Evolutionary conservation across 2,888 invertebrate species (phyloP), one percentile per base, ranked within the genome.

Genomic region (Fragum fragum): DNA sequence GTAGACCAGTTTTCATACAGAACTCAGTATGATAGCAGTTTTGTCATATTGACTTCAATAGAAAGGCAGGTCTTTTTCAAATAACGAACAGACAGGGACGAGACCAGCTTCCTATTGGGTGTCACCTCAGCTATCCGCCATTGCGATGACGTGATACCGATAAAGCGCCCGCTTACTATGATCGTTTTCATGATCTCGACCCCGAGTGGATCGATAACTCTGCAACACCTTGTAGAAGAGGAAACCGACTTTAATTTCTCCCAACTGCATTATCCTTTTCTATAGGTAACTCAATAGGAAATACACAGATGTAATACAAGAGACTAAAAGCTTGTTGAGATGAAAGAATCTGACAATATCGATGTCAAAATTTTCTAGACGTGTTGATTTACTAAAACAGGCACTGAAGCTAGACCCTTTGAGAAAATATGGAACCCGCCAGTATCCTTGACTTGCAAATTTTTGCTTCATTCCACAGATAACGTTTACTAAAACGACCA

Each of bases 321-420:
- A 66, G 9, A 66, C 66, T 66, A 66, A 66, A 66, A 66, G 66
- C 66, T 66, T 66, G 66, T n/a, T 11, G 23, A 36, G 66, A 42
- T 42, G 66, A 66, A 66, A 42, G 66, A 16, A 36, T 66, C 66
- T 2, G 26, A 1, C 21, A 42, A 23, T n/a, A 66, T 66, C 42
- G 66, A 42, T 66, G 42, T 9, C n/a, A 42, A 21, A 66, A 21
- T 9, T 21, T 66, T 66, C 66, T 36, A n/a, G 23, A 39, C 1
- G 66, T 66, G 66, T 66, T 66, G 66, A 42, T 39, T 66, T 42
- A 39, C 66, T 36, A 6, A 18, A 23, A 42, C 21, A 21, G 29
- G 66, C 61, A 18, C 11, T 14, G 26, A 28, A 26, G 26, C 23
- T 14, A 59, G 26, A 59, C 26, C 26, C 1, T 26, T 59, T 36